These are phyloP conservation scores for Phenganax marumi DNA, from an alignment of 92 coral and sea anemone genomes.

Conservation along the genomic window DNA sequence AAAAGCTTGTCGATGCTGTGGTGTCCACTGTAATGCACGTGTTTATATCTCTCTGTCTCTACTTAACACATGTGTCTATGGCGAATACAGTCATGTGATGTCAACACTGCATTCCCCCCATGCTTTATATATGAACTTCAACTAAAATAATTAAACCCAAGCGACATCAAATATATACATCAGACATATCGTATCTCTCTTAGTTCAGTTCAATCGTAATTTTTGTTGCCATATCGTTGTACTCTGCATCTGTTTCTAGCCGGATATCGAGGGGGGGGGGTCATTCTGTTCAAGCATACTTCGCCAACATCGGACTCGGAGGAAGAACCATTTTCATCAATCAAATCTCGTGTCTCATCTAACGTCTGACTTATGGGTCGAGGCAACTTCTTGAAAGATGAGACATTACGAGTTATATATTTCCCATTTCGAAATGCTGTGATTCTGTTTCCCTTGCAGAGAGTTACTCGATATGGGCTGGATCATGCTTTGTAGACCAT, in stretches of 20 bases:
- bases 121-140: not conserved
- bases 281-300: not conserved
- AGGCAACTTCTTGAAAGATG: too few relatives aligned
- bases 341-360: not conserved
- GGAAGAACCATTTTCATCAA: not conserved
- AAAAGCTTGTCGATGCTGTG: slow-evolving; percentile 3
- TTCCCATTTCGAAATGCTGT: too few relatives aligned
- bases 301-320: not conserved
- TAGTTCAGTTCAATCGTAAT: not conserved
- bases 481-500: too few relatives aligned
- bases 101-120: not conserved
- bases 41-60: too few relatives aligned
- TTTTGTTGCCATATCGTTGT: not conserved
- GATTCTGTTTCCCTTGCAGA: too few relatives aligned
- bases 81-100: not conserved
- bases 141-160: not conserved
- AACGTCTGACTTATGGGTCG: too few relatives aligned
- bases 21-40: too few relatives aligned
- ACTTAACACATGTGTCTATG: too few relatives aligned
- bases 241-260: slow-evolving; percentile 2
- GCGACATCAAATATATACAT: not conserved
- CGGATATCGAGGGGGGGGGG: not conserved
- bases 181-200: not conserved
- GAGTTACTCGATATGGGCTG: too few relatives aligned
- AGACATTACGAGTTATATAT: too few relatives aligned